Conservation (phyloP, 2,888 invertebrate species). For the Cheilosia impressa region DNA sequence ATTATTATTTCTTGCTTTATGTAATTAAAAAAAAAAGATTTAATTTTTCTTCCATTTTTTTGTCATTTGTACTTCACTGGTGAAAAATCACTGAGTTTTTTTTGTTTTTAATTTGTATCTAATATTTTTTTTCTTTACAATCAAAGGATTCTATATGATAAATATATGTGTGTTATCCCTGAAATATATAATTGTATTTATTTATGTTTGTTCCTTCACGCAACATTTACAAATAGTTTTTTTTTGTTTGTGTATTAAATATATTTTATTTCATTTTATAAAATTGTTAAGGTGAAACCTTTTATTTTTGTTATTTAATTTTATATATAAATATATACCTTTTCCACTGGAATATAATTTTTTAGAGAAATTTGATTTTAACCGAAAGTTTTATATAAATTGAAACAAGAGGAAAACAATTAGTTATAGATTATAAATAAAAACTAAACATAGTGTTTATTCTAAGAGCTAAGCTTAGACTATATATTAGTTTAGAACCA, state of each 20-base stretch:
- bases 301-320: conserved; percentile 60
- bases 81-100: conserved; percentile 84
- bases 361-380: conserved; percentile 80
- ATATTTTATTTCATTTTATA: conserved; percentile 59
- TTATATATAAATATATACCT: conserved; percentile 56
- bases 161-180: conserved; percentile 72
- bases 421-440: conserved; percentile 26
- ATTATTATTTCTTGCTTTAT: conserved; percentile 50
- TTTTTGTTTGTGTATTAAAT: conserved; percentile 68
- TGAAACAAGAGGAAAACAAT: conserved; percentile 8
- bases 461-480: conserved; percentile 39
- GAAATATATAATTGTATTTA: conserved; percentile 59
- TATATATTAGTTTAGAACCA: conserved; percentile 49
- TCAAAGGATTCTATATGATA: conserved; percentile 70
- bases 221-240: conserved; percentile 69
- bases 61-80: conserved; percentile 84
- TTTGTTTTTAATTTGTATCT: conserved; percentile 68
- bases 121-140: conserved; percentile 65
- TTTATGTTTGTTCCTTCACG: conserved; percentile 63
- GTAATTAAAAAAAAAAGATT: conserved; percentile 65
- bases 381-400: conserved; percentile 29
- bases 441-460: conserved; percentile 22
- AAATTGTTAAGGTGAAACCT: conserved; percentile 74
- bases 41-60: conserved; percentile 68
- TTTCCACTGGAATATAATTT: conserved; percentile 79